These are phyloP conservation scores for Pseudorasbora parva DNA, from an alignment of 2,113 vertebrate species.

Conservation along the genomic window DNA sequence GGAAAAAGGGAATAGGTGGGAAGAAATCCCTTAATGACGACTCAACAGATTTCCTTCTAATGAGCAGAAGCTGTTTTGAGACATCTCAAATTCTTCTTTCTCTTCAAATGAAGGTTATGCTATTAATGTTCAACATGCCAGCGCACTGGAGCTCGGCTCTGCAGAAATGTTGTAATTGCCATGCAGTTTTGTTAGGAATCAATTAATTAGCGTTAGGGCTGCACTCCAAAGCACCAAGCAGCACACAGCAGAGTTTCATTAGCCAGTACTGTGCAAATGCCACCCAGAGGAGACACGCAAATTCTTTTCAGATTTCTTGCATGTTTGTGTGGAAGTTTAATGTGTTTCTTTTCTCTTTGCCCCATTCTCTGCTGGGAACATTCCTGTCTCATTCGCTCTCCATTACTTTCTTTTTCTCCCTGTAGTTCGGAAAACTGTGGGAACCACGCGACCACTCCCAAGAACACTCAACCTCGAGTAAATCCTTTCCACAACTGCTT, in stretches of 20 bases:
- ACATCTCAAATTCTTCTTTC: constrained; percentile 65
- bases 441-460: constrained; percentile 53
- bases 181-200: constrained; percentile 70
- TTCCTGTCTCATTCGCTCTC: constrained; percentile 55
- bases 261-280: constrained; percentile 77
- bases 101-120: constrained; percentile 75
- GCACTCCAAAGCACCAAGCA: constrained; percentile 65
- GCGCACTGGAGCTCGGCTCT: constrained; percentile 67
- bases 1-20: constrained; percentile 51
- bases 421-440: constrained; percentile 56
- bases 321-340: constrained; percentile 72
- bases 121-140: constrained; percentile 71
- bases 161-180: constrained; percentile 77
- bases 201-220: constrained; percentile 79
- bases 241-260: constrained; percentile 72
- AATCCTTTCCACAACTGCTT: background rate
- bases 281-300: constrained; percentile 72
- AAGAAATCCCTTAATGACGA: constrained; percentile 60
- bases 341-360: constrained; percentile 50
- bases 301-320: constrained; percentile 73
- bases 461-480: background rate
- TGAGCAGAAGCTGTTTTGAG: constrained; percentile 63
- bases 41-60: constrained; percentile 65
- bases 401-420: constrained; percentile 19
- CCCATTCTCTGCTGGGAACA: constrained; percentile 60